A percentile compares a stretch with the other conserved stretches of the same genome.
These are phyloP conservation scores for Tanypteryx hageni DNA, from an alignment of 2,888 invertebrate genomes.

Conservation along the genomic window DNA sequence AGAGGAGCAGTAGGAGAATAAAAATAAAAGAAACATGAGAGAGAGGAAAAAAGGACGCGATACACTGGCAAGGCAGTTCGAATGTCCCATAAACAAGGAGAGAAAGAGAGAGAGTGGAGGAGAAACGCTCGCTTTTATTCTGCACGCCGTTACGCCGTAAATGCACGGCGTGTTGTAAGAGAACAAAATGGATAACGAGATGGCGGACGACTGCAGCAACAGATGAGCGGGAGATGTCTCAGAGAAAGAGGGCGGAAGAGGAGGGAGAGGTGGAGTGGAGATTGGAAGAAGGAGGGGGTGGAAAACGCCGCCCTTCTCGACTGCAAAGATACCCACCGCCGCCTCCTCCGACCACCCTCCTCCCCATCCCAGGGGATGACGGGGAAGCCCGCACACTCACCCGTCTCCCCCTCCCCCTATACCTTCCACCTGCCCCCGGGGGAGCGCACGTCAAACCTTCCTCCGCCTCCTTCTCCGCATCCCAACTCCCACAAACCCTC, in stretches of 20 bases:
- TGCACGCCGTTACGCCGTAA: not conserved
- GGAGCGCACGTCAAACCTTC: constrained; percentile 45
- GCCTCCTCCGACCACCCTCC: not conserved
- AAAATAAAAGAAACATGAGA: not conserved
- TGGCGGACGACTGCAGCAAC: constrained; percentile 30
- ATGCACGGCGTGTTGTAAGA: constrained; percentile 15
- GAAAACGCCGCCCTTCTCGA: not conserved
- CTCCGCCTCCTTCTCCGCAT: not conserved
- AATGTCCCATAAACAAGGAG: not conserved
- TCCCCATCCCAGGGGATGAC: constrained; percentile 5
- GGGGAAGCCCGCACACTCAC: constrained; percentile 29
- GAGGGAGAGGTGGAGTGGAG: not conserved
- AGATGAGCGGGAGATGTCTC: constrained; percentile 31
- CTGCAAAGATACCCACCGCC: constrained; percentile 2
- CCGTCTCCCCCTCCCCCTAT: not conserved
- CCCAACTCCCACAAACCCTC: constrained; percentile 40
- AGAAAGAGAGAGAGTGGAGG: not conserved
- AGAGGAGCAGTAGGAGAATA: not conserved
- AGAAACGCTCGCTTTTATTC: not conserved
- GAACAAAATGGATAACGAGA: not conserved
- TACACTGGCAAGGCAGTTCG: not conserved
- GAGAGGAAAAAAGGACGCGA: not conserved
- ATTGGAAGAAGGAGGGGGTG: not conserved
- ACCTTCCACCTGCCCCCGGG: constrained; percentile 9
- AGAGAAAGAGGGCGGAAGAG: not conserved